phyloP scores from a whole-genome alignment of 30 jellyfish, hydroid and myxozoan genomes.

The Sanderia malayensis region DNA sequence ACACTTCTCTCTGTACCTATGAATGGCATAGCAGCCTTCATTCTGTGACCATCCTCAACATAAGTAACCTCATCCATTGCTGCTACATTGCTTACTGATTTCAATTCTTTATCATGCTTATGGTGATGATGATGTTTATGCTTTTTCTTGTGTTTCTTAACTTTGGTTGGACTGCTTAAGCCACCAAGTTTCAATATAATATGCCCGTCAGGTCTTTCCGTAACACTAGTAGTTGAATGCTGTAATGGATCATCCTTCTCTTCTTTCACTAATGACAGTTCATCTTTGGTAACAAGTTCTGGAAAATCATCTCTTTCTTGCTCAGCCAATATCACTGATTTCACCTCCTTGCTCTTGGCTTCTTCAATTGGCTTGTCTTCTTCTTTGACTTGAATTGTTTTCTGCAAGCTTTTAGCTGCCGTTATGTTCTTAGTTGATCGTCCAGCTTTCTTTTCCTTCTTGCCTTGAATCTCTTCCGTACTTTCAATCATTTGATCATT shows the following conservation, averaged over 20 bases:
- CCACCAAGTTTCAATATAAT: slow-evolving; percentile 54
- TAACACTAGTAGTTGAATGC: slow-evolving; percentile 21
- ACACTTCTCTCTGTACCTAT: no score
- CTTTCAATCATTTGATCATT: not conserved
- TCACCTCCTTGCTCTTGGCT: not conserved
- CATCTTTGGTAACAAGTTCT: not conserved
- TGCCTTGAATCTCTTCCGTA: not conserved
- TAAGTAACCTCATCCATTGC: no score
- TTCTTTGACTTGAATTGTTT: not conserved
- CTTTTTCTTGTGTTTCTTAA: slow-evolving; percentile 45
- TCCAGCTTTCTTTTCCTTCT: not conserved
- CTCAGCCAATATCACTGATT: not conserved
- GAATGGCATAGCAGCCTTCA: no score
- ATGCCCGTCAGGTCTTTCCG: slow-evolving; percentile 68
- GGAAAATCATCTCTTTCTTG: not conserved
- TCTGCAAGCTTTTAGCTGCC: slow-evolving; percentile 20
- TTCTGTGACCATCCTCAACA: no score
- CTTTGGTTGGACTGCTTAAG: slow-evolving; percentile 36
- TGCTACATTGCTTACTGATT: no score
- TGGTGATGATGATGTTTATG: slow-evolving; percentile 46
- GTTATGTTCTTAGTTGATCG: slow-evolving; percentile 26
- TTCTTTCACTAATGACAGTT: not conserved
- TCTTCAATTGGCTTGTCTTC: not conserved
- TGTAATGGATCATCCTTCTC: slow-evolving; percentile 2
- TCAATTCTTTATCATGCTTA: not conserved